phyloP scores from a whole-genome alignment of 2,888 invertebrate species.

The Spisula subtruncata region DNA sequence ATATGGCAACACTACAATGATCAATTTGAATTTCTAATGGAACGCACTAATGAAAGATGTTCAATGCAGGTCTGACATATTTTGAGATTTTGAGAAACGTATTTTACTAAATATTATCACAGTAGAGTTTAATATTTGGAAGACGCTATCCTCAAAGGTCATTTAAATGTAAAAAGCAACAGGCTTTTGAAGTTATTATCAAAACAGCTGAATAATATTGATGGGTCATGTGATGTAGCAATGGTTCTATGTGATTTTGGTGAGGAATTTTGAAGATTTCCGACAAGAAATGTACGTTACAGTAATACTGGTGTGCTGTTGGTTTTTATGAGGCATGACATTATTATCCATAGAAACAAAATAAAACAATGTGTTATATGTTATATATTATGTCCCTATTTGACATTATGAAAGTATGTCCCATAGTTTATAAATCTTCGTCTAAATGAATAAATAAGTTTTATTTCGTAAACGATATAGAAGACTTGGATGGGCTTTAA shows the following conservation, averaged over 20 bases:
- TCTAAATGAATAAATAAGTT: too few species aligned
- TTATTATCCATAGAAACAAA: too few species aligned
- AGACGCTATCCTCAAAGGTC: neutral
- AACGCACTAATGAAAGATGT: slow-evolving; percentile 54
- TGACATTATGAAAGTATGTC: too few species aligned
- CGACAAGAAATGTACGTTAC: neutral
- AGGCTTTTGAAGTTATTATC: neutral
- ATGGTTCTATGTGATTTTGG: neutral
- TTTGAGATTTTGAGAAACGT: slow-evolving; percentile 15
- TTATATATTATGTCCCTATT: too few species aligned
- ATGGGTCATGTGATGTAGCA: neutral
- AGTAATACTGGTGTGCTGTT: too few species aligned
- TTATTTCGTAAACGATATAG: too few species aligned
- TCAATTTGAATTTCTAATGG: slow-evolving; percentile 71
- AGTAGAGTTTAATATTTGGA: too few species aligned
- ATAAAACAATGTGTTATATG: too few species aligned
- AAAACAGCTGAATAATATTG: neutral
- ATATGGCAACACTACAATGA: slow-evolving; percentile 52
- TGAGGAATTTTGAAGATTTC: neutral
- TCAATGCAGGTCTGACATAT: slow-evolving; percentile 36
- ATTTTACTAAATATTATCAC: slow-evolving; percentile 31
- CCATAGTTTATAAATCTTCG: too few species aligned
- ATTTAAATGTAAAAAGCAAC: slow-evolving; percentile 2
- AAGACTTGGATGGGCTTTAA: too few species aligned
- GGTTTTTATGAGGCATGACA: too few species aligned